These are phyloP conservation scores for Argyra leucocephala DNA, from an alignment of 2,888 invertebrate genomes.

Conservation along the genomic window DNA sequence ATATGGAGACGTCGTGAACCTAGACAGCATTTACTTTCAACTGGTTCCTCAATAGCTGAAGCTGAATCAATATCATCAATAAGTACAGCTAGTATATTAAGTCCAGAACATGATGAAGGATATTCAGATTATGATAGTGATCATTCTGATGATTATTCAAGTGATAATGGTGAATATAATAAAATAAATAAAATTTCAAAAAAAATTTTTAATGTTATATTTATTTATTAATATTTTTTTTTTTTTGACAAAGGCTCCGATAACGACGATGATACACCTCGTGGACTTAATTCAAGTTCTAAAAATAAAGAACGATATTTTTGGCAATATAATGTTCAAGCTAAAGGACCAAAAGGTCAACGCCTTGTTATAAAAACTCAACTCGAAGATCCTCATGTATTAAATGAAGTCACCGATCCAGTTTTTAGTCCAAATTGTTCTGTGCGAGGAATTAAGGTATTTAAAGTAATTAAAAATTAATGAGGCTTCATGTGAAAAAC, in stretches of 20 bases:
- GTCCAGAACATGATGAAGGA: constrained; percentile 80
- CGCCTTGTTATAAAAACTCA: constrained; percentile 74
- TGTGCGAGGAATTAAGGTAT: constrained; percentile 78
- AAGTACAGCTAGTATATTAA: constrained; percentile 71
- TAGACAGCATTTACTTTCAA: constrained; percentile 73
- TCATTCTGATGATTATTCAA: constrained; percentile 76
- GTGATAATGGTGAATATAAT: constrained; percentile 56
- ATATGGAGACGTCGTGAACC: constrained; percentile 84
- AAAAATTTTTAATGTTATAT: constrained; percentile 4
- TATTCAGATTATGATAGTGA: constrained; percentile 77
- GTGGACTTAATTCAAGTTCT: constrained; percentile 31
- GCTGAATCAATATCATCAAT: constrained; percentile 76
- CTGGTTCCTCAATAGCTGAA: constrained; percentile 67
- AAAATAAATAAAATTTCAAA: constrained; percentile 7
- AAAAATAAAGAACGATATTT: constrained; percentile 78
- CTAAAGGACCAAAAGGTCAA: constrained; percentile 94
- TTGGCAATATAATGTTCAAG: constrained; percentile 98
- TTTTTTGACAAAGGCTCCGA: constrained; percentile 31
- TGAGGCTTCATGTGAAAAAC: constrained; percentile 5
- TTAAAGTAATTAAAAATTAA: constrained; percentile 29
- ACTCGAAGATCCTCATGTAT: constrained; percentile 81
- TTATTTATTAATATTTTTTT: constrained; percentile 8
- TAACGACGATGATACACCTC: constrained; percentile 36
- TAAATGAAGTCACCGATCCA: constrained; percentile 87
- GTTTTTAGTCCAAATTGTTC: constrained; percentile 91